Conservation (phyloP, 2,888 invertebrate genomes). For the Argynnis bischoffii region DNA sequence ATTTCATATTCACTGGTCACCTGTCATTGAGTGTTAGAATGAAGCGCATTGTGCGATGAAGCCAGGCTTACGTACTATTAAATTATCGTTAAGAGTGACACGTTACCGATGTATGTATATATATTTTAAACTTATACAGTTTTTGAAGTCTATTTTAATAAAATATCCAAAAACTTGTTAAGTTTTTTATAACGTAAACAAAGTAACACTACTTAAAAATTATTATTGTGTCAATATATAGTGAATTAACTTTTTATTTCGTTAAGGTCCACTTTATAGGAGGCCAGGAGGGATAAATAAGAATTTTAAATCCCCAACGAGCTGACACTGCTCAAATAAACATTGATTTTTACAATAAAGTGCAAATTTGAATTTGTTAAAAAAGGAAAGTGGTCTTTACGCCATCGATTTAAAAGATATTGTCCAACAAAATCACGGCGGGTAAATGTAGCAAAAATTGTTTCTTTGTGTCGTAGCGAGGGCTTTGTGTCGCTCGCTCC, state of each 20-base stretch:
- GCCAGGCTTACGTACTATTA: conserved; percentile 2
- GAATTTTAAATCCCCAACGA: conserved; percentile 67
- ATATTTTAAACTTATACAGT: too few relatives aligned
- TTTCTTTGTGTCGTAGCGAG: conserved; percentile 45
- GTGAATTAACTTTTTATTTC: conserved; percentile 45
- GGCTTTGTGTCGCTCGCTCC: conserved; percentile 56
- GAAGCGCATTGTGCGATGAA: conserved; percentile 12
- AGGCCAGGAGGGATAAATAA: conserved; percentile 56
- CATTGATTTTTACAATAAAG: conserved; percentile 9
- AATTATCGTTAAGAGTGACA: too few relatives aligned
- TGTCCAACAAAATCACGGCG: background rate
- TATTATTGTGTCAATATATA: background rate
- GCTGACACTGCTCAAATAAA: conserved; percentile 44
- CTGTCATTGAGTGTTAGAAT: conserved; percentile 47
- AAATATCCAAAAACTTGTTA: too few relatives aligned
- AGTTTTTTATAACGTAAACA: too few relatives aligned
- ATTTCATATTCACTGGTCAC: conserved; percentile 50
- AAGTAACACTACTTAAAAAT: background rate
- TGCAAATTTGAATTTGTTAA: conserved; percentile 9
- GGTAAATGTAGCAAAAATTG: conserved; percentile 45
- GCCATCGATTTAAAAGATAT: background rate
- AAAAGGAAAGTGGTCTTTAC: conserved; percentile 12
- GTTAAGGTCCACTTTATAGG: conserved; percentile 52
- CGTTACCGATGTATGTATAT: too few relatives aligned
- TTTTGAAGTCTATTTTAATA: too few relatives aligned